phyloP scores from a whole-genome alignment of 2,888 invertebrate genomes.

The Linnaemya tessellans region DNA sequence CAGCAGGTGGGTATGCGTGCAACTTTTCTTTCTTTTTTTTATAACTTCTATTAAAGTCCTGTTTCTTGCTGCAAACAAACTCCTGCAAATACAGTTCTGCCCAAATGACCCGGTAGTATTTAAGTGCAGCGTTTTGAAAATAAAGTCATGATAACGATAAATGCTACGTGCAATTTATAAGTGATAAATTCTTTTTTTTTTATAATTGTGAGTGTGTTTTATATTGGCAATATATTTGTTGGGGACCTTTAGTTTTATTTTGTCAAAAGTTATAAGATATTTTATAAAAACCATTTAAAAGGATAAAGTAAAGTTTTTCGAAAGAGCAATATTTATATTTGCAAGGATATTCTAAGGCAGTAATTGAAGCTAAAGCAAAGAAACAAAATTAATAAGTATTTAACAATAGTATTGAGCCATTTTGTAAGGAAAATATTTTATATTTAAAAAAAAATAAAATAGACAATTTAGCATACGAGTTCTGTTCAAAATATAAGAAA shows the following conservation, averaged over 20 bases:
- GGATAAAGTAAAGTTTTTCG: background rate
- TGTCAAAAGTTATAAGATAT: conserved; percentile 19
- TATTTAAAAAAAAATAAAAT: too few species aligned
- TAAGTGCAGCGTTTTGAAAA: conserved; percentile 59
- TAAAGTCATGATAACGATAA: conserved; percentile 70
- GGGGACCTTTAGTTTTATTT: conserved; percentile 48
- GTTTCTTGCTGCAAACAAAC: conserved; percentile 23
- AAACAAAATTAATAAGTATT: background rate
- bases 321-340: background rate
- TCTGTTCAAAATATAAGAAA: too few species aligned
- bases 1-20: background rate
- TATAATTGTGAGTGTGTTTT: conserved; percentile 3
- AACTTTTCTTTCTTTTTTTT: too few species aligned
- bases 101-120: conserved; percentile 23
- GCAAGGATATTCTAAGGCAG: background rate
- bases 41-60: conserved; percentile 49
- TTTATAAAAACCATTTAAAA: background rate
- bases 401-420: too few species aligned
- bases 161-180: conserved; percentile 58
- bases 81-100: background rate
- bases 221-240: conserved; percentile 41
- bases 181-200: conserved; percentile 21
- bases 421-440: too few species aligned
- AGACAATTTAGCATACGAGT: too few species aligned
- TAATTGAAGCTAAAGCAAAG: background rate